Evolutionary conservation across 2,888 invertebrate genomes (phyloP).

Genomic region (Drosophila stalkeri): DNA sequence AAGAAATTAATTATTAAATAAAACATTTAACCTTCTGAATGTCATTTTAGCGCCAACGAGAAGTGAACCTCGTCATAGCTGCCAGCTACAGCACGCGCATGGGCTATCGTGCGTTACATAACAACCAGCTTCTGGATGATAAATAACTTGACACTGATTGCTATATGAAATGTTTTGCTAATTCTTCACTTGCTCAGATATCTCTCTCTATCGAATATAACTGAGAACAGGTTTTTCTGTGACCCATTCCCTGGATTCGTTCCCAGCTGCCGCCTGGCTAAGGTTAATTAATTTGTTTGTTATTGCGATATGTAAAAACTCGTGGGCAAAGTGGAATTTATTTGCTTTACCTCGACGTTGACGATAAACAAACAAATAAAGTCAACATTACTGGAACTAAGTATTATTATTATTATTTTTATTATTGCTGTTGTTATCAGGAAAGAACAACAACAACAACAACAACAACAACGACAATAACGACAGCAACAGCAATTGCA

Average conservation of each 20-base stretch:
- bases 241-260: constrained; percentile 4
- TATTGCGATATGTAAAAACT: constrained; percentile 34
- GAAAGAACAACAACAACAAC: constrained; percentile 23
- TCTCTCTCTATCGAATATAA: constrained; percentile 16
- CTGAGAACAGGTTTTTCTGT: constrained; percentile 12
- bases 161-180: neutral
- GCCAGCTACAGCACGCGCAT: neutral
- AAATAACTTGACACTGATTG: neutral
- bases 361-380: constrained; percentile 62
- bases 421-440: constrained; percentile 52
- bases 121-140: neutral
- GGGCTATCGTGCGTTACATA: neutral
- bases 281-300: constrained; percentile 50
- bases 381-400: constrained; percentile 46
- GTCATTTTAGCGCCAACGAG: neutral
- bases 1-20: neutral
- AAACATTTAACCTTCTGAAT: constrained; percentile 7
- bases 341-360: constrained; percentile 35
- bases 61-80: neutral
- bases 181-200: constrained; percentile 4
- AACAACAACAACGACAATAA: constrained; percentile 1
- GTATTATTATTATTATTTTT: constrained; percentile 35
- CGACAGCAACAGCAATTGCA: constrained; percentile 1
- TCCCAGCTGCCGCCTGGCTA: neutral
- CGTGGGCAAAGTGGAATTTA: constrained; percentile 35